A percentile compares a stretch with the other conserved stretches of the same genome.
These are phyloP conservation scores for Spea hammondii DNA, from an alignment of 2,797 vertebrate species.

Conservation along the genomic window DNA sequence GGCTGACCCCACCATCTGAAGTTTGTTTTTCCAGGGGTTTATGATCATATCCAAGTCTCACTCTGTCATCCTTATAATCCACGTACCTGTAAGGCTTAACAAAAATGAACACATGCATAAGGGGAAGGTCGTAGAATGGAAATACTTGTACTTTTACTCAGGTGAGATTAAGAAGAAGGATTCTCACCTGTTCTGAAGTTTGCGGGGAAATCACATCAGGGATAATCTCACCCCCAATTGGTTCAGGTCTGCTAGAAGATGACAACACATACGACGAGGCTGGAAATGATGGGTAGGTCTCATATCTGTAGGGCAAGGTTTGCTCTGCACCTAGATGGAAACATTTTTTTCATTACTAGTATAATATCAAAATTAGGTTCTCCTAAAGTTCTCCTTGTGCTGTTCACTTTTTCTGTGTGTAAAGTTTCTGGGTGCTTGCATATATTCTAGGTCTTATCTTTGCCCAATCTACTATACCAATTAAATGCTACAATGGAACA, in stretches of 20 bases:
- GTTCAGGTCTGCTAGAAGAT: conserved; percentile 21
- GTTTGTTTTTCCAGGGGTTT: conserved; percentile 2
- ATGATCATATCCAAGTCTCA: neutral
- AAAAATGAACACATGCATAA: neutral
- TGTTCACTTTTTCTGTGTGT: too few species aligned
- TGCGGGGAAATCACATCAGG: neutral
- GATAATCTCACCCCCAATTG: conserved; percentile 12
- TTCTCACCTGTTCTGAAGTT: conserved; percentile 19
- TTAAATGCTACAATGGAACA: too few species aligned
- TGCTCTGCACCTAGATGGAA: neutral
- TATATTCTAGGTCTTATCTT: too few species aligned
- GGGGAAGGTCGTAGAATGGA: neutral
- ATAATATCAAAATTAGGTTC: too few species aligned
- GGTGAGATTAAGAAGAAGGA: too few species aligned
- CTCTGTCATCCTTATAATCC: neutral
- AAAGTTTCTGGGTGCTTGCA: too few species aligned
- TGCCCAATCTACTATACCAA: too few species aligned
- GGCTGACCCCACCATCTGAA: conserved; percentile 25
- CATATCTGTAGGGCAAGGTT: conserved; percentile 16
- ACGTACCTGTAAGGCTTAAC: neutral
- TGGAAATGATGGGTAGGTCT: conserved; percentile 18
- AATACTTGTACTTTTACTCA: too few species aligned
- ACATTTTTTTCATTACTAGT: neutral
- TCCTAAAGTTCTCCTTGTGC: too few species aligned
- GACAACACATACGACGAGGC: neutral